These are phyloP conservation scores for Crotophaga sulcirostris DNA, from an alignment of 2,113 vertebrate species.

Conservation along the genomic window DNA sequence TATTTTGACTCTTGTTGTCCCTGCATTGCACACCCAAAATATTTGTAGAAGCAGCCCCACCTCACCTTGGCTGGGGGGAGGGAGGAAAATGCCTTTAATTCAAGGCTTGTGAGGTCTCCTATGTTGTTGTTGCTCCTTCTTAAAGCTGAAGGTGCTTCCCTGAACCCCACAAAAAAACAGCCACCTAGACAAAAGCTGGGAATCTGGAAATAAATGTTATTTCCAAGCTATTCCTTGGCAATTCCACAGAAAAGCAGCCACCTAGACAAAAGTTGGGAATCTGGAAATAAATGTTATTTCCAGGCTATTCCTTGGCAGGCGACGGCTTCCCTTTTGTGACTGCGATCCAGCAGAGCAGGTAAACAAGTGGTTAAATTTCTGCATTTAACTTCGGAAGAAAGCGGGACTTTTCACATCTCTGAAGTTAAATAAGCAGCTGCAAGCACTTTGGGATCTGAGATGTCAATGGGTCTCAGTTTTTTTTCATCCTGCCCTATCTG, in stretches of 20 bases:
- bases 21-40: background rate
- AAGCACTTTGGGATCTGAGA: fast-evolving
- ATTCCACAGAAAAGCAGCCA: background rate
- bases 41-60: background rate
- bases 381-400: background rate
- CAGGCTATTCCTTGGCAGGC: background rate
- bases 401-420: background rate
- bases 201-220: background rate
- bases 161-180: background rate
- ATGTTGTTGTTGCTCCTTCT: background rate
- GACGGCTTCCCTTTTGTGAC: background rate
- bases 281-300: background rate
- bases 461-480: background rate
- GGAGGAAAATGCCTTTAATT: background rate
- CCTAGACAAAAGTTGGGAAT: background rate
- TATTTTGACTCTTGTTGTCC: background rate
- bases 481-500: background rate
- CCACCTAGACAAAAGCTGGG: background rate
- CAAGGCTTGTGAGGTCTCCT: background rate
- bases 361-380: background rate
- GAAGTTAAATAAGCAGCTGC: background rate
- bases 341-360: background rate
- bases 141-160: background rate
- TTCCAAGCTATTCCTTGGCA: background rate
- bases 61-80: background rate